Conservation (phyloP, 1,140 invertebrate species). For the Ceratosolen fusciceps region DNA sequence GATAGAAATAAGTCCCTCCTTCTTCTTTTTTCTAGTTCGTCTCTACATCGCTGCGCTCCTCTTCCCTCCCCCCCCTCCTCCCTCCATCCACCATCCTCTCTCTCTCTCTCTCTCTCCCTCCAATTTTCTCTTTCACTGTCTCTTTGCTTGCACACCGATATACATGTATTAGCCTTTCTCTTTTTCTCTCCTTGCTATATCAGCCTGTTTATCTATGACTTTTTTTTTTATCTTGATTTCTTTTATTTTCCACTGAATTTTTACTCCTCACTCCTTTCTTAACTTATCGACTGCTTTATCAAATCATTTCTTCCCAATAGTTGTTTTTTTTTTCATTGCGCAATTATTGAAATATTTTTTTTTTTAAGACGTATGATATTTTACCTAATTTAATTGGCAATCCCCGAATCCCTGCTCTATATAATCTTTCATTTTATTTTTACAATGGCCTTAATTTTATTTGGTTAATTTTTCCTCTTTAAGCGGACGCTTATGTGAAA, state of each 20-base stretch:
- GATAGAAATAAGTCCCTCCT: constrained; percentile 28
- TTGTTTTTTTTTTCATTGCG: background rate
- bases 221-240: constrained; percentile 21
- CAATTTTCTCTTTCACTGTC: background rate
- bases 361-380: too few relatives aligned
- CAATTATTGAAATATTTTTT: background rate
- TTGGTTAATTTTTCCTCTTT: too few relatives aligned
- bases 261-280: constrained; percentile 13
- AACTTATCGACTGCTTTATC: constrained; percentile 2
- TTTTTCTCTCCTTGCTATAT: constrained; percentile 5
- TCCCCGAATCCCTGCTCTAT: too few relatives aligned
- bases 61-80: background rate
- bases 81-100: background rate
- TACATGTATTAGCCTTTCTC: constrained; percentile 23
- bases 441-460: too few relatives aligned
- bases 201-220: constrained; percentile 34
- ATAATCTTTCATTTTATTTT: too few relatives aligned
- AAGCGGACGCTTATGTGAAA: too few relatives aligned
- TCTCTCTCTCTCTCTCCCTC: background rate
- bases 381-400: too few relatives aligned
- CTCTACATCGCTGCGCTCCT: constrained; percentile 15
- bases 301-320: background rate
- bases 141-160: constrained; percentile 10
- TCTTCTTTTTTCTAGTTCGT: constrained; percentile 1
- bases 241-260: constrained; percentile 29